These are phyloP conservation scores for Liolophura sinensis DNA, from an alignment of 1,140 invertebrate species.

Conservation along the genomic window DNA sequence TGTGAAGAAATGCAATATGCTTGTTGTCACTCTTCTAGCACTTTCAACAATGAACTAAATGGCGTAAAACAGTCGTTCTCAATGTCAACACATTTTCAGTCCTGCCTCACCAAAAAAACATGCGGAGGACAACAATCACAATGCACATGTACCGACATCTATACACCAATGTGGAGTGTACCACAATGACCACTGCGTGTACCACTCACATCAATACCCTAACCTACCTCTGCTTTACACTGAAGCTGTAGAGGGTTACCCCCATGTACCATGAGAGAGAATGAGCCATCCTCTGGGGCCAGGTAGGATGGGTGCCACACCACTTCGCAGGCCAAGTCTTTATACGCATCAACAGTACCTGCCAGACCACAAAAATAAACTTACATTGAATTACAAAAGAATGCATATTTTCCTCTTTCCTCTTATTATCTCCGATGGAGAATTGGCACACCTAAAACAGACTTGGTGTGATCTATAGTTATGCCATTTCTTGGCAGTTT, in stretches of 20 bases:
- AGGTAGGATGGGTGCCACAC: slow-evolving; percentile 58
- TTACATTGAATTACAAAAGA: neutral
- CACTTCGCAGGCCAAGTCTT: slow-evolving; percentile 58
- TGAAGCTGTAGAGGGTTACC: slow-evolving; percentile 42
- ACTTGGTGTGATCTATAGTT: slow-evolving; percentile 1
- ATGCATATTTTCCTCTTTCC: neutral
- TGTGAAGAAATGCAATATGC: too few relatives aligned
- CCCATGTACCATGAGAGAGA: slow-evolving; percentile 50
- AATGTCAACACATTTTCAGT: too few relatives aligned
- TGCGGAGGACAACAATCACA: too few relatives aligned
- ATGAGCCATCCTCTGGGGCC: slow-evolving; percentile 55
- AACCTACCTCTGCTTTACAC: slow-evolving; percentile 51
- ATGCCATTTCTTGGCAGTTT: neutral
- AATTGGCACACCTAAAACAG: neutral
- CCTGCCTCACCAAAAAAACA: too few relatives aligned
- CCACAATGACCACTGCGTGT: too few relatives aligned
- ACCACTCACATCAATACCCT: too few relatives aligned
- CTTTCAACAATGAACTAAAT: too few relatives aligned
- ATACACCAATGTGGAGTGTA: too few relatives aligned
- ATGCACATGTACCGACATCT: too few relatives aligned
- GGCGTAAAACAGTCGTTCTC: too few relatives aligned
- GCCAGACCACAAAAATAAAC: neutral
- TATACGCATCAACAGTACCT: slow-evolving; percentile 54
- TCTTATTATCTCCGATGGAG: neutral
- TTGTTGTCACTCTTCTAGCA: too few relatives aligned